Evolutionary conservation across 2,113 vertebrate species (phyloP).

Genomic region (Enhydra lutris): DNA sequence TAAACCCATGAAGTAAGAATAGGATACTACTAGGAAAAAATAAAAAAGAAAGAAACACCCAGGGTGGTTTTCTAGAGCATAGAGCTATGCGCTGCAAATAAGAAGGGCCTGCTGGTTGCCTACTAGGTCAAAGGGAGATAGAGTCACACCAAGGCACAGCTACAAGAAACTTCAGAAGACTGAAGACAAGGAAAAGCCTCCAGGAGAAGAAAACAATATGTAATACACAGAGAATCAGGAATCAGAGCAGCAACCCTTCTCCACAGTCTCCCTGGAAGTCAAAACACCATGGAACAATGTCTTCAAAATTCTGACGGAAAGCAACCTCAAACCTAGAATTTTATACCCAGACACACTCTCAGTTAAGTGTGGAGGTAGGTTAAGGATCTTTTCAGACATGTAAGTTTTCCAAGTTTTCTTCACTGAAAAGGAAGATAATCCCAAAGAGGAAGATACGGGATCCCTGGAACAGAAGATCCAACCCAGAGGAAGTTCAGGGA

Average conservation of each 20-base stretch:
- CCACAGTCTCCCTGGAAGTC: background rate
- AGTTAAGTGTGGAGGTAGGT: background rate
- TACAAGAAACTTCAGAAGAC: background rate
- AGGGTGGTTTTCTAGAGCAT: background rate
- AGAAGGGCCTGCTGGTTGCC: background rate
- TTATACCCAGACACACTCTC: background rate
- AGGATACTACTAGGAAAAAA: background rate
- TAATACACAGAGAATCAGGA: background rate
- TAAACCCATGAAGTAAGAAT: background rate
- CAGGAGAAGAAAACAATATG: background rate
- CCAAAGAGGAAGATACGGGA: background rate
- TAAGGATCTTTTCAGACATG: background rate
- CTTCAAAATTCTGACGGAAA: background rate
- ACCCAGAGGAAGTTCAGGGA: background rate
- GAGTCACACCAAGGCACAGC: background rate
- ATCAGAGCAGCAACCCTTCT: background rate
- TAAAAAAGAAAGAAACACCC: background rate
- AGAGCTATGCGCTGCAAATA: background rate
- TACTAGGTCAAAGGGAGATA: background rate
- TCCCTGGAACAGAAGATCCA: background rate
- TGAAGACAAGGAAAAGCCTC: background rate
- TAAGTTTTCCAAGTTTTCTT: background rate
- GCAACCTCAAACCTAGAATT: background rate
- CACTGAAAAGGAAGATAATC: background rate
- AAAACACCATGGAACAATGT: background rate